Base-by-base conservation (phyloP, 1,140 invertebrate species). In the Magallana gigas region DNA sequence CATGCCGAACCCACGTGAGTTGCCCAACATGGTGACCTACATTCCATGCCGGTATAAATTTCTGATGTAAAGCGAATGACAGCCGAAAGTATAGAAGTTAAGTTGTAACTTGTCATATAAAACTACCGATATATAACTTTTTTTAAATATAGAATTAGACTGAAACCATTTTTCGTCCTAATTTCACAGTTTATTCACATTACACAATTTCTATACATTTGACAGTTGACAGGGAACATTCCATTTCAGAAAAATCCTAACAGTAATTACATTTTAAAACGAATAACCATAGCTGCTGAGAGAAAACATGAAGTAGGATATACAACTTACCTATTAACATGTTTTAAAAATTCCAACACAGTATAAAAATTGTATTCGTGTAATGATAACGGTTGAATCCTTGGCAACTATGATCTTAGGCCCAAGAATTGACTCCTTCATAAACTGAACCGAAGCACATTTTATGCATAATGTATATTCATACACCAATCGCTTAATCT, bases 391-490 rank as follows among this genome's bases (percentile, higher is more conserved):
- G 18, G 80, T 60, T 59, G 58, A 87, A 81, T 48, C 58, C 80
- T 87, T 87, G 76, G 80, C 76, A 83, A 87, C 57, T 87, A n/a
- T 87, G 85, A 62, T 68, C 85, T 57, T 48, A 59, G 29, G 57
- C 59, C 58, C 57, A 36, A 87, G 62, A 58, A 82, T 83, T 82
- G 80, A 87, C 76, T 58, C 58, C 80, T 62, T 82, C 58, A 87
- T 62, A 83, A 59, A 60, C 59, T 16, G 14, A 59, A 59, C 58
- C 80, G 85, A 16, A 59, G 59, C 59, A 87, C 85, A 60, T 23
- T 86, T 48, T 64, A 87, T 87, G 85, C 57, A 87, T 87, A 87
- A 87, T 82, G 59, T 82, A 81, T 62, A 87, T 87, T 83, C 76
- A 56, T 87, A 60, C 85, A 58, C 85, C 36, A 48, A 62, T 81